A percentile compares a stretch with the other conserved stretches of the same genome.
Evolutionary conservation across 2,888 invertebrate species (phyloP).

Genomic region (Sabatieria punctata): DNA sequence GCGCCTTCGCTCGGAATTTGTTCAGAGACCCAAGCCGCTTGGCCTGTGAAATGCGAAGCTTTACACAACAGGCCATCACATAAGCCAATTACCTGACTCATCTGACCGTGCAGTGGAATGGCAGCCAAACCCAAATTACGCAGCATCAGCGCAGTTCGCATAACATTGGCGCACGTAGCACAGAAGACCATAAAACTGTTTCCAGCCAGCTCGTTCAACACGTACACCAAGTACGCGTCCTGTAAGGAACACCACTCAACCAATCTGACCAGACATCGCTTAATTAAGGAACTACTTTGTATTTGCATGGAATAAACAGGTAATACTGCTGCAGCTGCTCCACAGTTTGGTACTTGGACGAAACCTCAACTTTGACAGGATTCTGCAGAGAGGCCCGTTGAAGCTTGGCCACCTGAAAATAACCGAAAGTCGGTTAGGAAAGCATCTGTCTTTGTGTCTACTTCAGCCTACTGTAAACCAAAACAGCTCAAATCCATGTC

Average conservation of each 20-base stretch:
- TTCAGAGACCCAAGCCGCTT: slow-evolving; percentile 82
- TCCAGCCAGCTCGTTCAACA: slow-evolving; percentile 75
- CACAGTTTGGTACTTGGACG: slow-evolving; percentile 92
- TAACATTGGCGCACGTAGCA: slow-evolving; percentile 77
- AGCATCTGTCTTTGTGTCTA: too few species aligned
- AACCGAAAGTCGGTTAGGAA: background rate
- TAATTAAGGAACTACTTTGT: slow-evolving; percentile 48
- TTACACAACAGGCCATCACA: background rate
- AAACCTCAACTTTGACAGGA: slow-evolving; percentile 85
- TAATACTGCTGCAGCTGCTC: slow-evolving; percentile 88
- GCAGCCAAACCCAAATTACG: slow-evolving; percentile 78
- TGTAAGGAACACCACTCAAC: slow-evolving; percentile 31
- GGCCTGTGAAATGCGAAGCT: slow-evolving; percentile 45
- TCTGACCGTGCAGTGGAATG: slow-evolving; percentile 94
- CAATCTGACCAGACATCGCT: background rate
- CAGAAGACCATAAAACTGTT: slow-evolving; percentile 95
- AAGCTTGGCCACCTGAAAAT: slow-evolving; percentile 56
- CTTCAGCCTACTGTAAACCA: too few species aligned
- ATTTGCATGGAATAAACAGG: slow-evolving; percentile 82
- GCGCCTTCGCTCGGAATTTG: slow-evolving; percentile 79
- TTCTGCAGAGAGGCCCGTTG: slow-evolving; percentile 83
- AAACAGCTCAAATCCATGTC: background rate
- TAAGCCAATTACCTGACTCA: slow-evolving; percentile 63
- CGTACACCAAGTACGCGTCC: slow-evolving; percentile 88
- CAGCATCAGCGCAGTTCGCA: slow-evolving; percentile 68